A percentile compares a stretch with the other conserved stretches of the same genome.
Conservation (phyloP, 1,140 invertebrate species). For the Diachasma alloeum region DNA sequence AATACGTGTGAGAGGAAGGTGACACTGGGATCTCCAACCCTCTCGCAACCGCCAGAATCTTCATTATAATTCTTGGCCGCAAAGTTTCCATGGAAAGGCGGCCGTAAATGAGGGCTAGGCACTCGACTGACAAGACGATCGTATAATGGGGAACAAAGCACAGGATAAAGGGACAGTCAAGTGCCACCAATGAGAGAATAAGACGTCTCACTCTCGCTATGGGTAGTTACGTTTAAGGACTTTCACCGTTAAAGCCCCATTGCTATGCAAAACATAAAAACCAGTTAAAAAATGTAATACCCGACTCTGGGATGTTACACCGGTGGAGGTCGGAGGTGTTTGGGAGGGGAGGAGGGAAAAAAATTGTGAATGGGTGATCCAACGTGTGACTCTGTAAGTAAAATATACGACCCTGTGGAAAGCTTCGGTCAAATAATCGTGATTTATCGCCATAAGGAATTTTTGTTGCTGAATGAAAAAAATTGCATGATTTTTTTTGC, state of each 20-base stretch:
- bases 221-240: slow-evolving; percentile 20
- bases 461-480: slow-evolving; percentile 39
- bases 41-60: slow-evolving; percentile 40
- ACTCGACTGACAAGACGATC: slow-evolving; percentile 57
- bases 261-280: slow-evolving; percentile 66
- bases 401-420: slow-evolving; percentile 62
- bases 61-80: slow-evolving; percentile 64
- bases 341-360: slow-evolving; percentile 19
- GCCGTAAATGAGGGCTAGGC: slow-evolving; percentile 54
- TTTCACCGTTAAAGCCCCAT: slow-evolving; percentile 43
- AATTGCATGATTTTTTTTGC: not conserved
- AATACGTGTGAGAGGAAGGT: not conserved
- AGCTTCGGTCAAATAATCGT: slow-evolving; percentile 66
- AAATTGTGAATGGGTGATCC: slow-evolving; percentile 56
- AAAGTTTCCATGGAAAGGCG: slow-evolving; percentile 55
- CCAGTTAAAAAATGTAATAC: slow-evolving; percentile 66
- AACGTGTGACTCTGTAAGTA: slow-evolving; percentile 63
- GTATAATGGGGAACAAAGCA: slow-evolving; percentile 36
- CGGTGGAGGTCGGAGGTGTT: not conserved
- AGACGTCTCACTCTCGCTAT: not conserved
- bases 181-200: slow-evolving; percentile 10
- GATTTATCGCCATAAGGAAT: slow-evolving; percentile 63
- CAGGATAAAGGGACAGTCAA: slow-evolving; percentile 13
- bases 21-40: not conserved
- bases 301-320: slow-evolving; percentile 17